These are phyloP conservation scores for Spisula solida DNA, from an alignment of 2,888 invertebrate genomes.

Conservation along the genomic window DNA sequence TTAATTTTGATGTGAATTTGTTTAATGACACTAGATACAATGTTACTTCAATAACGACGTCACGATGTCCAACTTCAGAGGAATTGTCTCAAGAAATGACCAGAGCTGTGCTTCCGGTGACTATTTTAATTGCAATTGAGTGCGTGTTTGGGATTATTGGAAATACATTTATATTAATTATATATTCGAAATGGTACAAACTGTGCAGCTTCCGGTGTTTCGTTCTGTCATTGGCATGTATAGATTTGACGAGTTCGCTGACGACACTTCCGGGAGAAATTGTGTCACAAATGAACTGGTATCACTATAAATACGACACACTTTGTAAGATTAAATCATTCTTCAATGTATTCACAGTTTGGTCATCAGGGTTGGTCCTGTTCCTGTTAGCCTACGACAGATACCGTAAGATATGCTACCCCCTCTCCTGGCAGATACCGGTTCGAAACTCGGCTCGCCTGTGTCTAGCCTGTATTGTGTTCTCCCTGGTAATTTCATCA, in stretches of 20 bases:
- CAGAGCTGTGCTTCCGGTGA: constrained; percentile 47
- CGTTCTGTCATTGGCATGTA: constrained; percentile 49
- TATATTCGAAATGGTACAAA: constrained; percentile 48
- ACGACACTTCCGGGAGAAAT: constrained; percentile 62
- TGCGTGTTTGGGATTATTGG: constrained; percentile 44
- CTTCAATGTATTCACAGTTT: constrained; percentile 57
- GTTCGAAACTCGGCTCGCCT: constrained; percentile 29
- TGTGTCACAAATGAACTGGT: constrained; percentile 54
- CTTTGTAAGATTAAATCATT: constrained; percentile 56
- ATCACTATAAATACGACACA: constrained; percentile 30
- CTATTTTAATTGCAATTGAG: constrained; percentile 49
- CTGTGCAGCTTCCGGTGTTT: constrained; percentile 55
- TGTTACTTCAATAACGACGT: neutral
- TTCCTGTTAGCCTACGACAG: constrained; percentile 76
- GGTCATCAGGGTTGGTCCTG: constrained; percentile 70
- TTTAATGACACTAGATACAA: neutral
- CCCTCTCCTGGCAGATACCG: constrained; percentile 64
- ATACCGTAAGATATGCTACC: constrained; percentile 77
- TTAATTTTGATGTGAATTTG: neutral
- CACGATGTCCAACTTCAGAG: neutral
- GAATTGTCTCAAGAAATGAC: constrained; percentile 41
- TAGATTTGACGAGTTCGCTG: constrained; percentile 53
- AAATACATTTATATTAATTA: constrained; percentile 51
- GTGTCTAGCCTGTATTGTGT: constrained; percentile 20
- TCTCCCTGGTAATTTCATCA: constrained; percentile 31